Evolutionary conservation across 2,888 invertebrate species (phyloP).

Genomic region (Mylabris sibirica): DNA sequence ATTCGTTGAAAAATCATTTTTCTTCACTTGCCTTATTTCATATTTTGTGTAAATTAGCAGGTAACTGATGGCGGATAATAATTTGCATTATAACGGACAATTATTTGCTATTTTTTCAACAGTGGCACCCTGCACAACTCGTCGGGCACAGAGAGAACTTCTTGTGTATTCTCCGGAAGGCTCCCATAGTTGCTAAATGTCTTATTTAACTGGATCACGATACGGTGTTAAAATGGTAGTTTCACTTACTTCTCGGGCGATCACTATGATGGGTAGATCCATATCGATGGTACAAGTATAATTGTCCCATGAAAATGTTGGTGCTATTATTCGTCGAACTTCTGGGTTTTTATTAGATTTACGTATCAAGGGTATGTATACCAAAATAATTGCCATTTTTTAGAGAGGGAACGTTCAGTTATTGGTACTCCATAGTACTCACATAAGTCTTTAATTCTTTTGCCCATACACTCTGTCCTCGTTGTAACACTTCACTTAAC

Average conservation of each 20-base stretch:
- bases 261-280: background rate
- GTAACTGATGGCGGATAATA: no score
- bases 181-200: background rate
- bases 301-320: background rate
- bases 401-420: background rate
- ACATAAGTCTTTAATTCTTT: no score
- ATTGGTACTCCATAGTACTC: background rate
- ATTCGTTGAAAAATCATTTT: no score
- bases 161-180: background rate
- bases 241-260: background rate
- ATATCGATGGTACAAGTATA: background rate
- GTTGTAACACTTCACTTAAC: background rate
- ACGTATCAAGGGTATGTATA: background rate
- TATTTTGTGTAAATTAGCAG: no score
- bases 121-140: background rate
- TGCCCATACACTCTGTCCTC: background rate
- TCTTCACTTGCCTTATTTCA: no score
- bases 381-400: background rate
- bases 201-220: background rate
- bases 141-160: background rate
- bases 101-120: background rate
- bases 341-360: background rate
- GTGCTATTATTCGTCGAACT: background rate
- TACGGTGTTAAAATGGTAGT: background rate
- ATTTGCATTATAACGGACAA: background rate